Conservation (phyloP, 2,888 invertebrate species). For the Sphaerophoria taeniata region DNA sequence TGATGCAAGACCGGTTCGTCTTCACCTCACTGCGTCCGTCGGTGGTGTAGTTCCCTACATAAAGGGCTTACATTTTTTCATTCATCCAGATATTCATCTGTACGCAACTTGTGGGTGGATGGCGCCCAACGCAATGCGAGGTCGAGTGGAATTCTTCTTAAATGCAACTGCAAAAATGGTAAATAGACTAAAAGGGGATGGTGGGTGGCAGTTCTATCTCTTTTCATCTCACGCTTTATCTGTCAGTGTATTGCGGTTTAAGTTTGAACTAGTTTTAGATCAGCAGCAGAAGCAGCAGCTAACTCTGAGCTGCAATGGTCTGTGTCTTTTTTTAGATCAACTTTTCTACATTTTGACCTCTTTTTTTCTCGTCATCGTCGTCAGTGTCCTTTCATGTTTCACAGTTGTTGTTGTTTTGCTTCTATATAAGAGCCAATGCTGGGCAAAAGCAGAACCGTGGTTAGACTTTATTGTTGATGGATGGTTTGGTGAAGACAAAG, state of each 20-base stretch:
- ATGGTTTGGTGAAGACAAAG: slow-evolving; percentile 32
- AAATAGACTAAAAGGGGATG: slow-evolving; percentile 22
- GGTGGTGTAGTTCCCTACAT: background rate
- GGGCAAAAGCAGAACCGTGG: slow-evolving; percentile 26
- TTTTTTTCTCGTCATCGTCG: slow-evolving; percentile 19
- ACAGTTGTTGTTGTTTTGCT: slow-evolving; percentile 20
- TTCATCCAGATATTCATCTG: slow-evolving; percentile 53
- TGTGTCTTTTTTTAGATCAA: slow-evolving; percentile 65
- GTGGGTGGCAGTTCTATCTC: slow-evolving; percentile 26
- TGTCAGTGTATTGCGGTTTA: slow-evolving; percentile 36
- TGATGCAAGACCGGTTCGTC: slow-evolving; percentile 42
- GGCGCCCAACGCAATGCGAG: slow-evolving; percentile 20
- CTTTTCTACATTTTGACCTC: slow-evolving; percentile 47
- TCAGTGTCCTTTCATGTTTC: slow-evolving; percentile 14
- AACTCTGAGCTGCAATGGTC: slow-evolving; percentile 46
- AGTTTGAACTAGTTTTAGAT: slow-evolving; percentile 55
- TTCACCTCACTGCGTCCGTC: slow-evolving; percentile 63
- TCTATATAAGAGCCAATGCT: background rate
- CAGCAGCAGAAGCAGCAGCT: background rate
- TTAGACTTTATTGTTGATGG: slow-evolving; percentile 38
- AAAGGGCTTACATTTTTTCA: slow-evolving; percentile 44
- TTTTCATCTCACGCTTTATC: slow-evolving; percentile 57
- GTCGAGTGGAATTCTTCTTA: background rate
- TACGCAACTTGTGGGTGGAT: slow-evolving; percentile 49
- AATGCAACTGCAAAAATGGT: slow-evolving; percentile 11